These are phyloP conservation scores for Crambe crambe DNA, from an alignment of 37 sponge, comb jelly and placozoan species.

Conservation along the genomic window DNA sequence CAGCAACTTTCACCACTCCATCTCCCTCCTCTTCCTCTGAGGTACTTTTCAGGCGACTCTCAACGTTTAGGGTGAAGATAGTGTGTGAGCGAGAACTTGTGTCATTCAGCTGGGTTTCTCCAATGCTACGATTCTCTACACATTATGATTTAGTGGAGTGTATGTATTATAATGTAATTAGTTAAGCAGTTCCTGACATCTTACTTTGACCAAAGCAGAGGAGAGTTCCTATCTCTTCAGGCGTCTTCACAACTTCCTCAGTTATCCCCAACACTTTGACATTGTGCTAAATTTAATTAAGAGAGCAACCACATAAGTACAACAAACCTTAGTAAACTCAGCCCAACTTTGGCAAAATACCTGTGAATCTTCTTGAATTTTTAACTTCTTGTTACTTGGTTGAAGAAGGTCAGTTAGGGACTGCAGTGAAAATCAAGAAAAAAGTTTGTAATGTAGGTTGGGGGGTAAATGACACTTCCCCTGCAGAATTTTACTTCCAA, in stretches of 20 bases:
- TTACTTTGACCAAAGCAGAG: conserved; percentile 40
- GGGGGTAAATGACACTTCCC: no score
- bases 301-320: background rate
- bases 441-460: background rate
- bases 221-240: conserved; percentile 23
- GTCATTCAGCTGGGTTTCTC: conserved; percentile 88
- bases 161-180: background rate
- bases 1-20: conserved; percentile 63
- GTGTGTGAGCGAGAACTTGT: conserved; percentile 91
- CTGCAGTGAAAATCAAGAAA: background rate
- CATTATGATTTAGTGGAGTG: background rate
- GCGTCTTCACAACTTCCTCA: conserved; percentile 9
- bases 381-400: conserved; percentile 59
- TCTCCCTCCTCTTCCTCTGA: conserved; percentile 36
- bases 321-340: background rate
- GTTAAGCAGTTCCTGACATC: background rate
- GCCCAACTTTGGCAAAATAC: conserved; percentile 24
- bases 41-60: conserved; percentile 45
- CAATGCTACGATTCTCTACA: conserved; percentile 71
- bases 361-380: conserved; percentile 49
- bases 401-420: conserved; percentile 80
- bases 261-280: conserved; percentile 48
- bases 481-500: no score
- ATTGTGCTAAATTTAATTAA: conserved; percentile 26
- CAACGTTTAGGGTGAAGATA: conserved; percentile 75